phyloP scores from a whole-genome alignment of 1,140 invertebrate genomes.

The Procambarus virginalis region DNA sequence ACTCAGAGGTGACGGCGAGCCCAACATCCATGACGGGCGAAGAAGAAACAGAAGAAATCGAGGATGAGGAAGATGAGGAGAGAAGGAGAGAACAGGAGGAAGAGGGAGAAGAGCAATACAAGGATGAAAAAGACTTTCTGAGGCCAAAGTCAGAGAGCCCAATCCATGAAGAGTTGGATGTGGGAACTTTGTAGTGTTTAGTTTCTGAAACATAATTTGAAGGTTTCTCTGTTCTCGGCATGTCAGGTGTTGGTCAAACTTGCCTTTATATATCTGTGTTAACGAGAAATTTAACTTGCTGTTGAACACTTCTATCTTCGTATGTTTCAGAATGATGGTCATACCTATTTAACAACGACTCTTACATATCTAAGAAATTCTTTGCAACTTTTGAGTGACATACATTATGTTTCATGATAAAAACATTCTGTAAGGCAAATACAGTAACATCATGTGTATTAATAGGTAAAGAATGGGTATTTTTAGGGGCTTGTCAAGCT shows the following conservation, averaged over 20 bases:
- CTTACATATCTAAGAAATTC: slow-evolving; percentile 18
- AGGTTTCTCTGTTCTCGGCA: slow-evolving; percentile 11
- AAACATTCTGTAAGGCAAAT: background rate
- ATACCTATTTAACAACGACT: slow-evolving; percentile 12
- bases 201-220: slow-evolving; percentile 7
- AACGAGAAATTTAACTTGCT: background rate
- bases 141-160: slow-evolving; percentile 37
- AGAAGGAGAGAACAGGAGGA: slow-evolving; percentile 49
- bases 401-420: background rate
- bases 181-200: slow-evolving; percentile 13
- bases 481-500: background rate
- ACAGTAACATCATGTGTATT: background rate
- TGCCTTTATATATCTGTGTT: slow-evolving; percentile 13
- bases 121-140: slow-evolving; percentile 39
- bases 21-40: slow-evolving; percentile 50
- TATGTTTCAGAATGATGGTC: slow-evolving; percentile 13
- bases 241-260: slow-evolving; percentile 12
- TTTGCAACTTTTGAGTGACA: background rate
- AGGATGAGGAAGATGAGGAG: slow-evolving; percentile 60
- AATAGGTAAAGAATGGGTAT: background rate
- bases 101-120: slow-evolving; percentile 51
- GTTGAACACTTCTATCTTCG: slow-evolving; percentile 7
- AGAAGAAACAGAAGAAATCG: slow-evolving; percentile 55
- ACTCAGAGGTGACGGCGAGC: slow-evolving; percentile 58
- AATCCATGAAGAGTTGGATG: slow-evolving; percentile 30